phyloP scores from a whole-genome alignment of 2,113 vertebrate genomes.

The Xenopus tropicalis region DNA sequence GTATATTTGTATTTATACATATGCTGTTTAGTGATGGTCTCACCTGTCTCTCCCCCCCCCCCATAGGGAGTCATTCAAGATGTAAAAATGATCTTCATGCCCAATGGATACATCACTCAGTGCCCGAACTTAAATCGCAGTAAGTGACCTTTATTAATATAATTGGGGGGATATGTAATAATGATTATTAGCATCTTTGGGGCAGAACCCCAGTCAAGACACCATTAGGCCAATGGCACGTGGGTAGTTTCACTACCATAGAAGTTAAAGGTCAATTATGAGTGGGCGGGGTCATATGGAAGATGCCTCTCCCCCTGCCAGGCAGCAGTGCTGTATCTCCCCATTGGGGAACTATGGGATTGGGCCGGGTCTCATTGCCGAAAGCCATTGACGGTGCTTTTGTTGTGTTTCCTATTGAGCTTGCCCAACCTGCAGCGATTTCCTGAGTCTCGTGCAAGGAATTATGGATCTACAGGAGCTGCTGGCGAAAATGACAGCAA shows the following conservation, averaged over 20 bases:
- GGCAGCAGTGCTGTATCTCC: no score
- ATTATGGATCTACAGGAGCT: slow-evolving; percentile 98
- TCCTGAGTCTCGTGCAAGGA: slow-evolving; percentile 94
- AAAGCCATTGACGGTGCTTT: not conserved
- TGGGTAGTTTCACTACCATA: no score
- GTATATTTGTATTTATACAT: no score
- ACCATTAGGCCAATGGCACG: no score
- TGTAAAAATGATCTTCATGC: slow-evolving; percentile 86
- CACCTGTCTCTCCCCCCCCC: slow-evolving; percentile 57
- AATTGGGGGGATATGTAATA: not conserved
- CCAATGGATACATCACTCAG: slow-evolving; percentile 88
- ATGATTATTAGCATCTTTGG: not conserved
- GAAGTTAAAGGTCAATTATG: no score
- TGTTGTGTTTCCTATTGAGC: slow-evolving; percentile 73
- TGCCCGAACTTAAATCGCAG: slow-evolving; percentile 97
- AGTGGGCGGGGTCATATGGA: no score
- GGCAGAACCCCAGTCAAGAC: no score
- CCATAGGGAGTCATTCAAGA: slow-evolving; percentile 89
- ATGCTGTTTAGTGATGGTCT: not conserved
- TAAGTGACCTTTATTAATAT: slow-evolving; percentile 64
- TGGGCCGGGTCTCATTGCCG: no score
- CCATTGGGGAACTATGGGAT: no score
- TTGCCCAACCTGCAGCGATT: slow-evolving; percentile 97
- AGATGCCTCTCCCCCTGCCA: no score
- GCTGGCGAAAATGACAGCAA: slow-evolving; percentile 94